A percentile compares a stretch with the other conserved stretches of the same genome.
These are phyloP conservation scores for Meandrina meandrites DNA, from an alignment of 92 coral and sea anemone species.

Conservation along the genomic window DNA sequence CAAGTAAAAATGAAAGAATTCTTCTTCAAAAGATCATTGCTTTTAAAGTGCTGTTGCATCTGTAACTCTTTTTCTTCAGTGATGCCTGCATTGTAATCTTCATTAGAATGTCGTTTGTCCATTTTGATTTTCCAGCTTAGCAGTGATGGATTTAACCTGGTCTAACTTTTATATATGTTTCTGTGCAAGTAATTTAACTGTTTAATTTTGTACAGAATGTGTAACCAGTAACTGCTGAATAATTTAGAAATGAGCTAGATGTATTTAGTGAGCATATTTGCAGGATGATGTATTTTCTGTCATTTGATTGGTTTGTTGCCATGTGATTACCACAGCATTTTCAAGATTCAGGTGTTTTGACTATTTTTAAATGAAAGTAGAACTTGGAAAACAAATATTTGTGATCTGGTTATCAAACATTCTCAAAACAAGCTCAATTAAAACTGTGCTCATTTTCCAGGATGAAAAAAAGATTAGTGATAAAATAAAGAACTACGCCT, in stretches of 20 bases:
- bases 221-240: conserved; percentile 14
- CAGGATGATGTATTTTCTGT: background rate
- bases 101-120: background rate
- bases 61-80: conserved; percentile 7
- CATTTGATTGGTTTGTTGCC: background rate
- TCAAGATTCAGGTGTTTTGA: background rate
- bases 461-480: no score
- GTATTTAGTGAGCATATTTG: background rate
- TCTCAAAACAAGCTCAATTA: background rate
- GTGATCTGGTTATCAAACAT: background rate
- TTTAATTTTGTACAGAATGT: background rate
- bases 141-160: conserved; percentile 84
- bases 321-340: background rate
- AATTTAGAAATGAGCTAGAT: background rate
- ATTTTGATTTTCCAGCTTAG: conserved; percentile 77
- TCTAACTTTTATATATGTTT: conserved; percentile 32
- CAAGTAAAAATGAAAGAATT: no score
- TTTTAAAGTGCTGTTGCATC: conserved; percentile 6
- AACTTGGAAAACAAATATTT: background rate
- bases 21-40: background rate
- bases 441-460: background rate
- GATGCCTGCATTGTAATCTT: background rate
- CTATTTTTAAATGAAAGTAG: background rate
- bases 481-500: background rate
- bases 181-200: background rate